phyloP scores from a whole-genome alignment of 1,140 invertebrate genomes.

The Zeugodacus cucurbitae region DNA sequence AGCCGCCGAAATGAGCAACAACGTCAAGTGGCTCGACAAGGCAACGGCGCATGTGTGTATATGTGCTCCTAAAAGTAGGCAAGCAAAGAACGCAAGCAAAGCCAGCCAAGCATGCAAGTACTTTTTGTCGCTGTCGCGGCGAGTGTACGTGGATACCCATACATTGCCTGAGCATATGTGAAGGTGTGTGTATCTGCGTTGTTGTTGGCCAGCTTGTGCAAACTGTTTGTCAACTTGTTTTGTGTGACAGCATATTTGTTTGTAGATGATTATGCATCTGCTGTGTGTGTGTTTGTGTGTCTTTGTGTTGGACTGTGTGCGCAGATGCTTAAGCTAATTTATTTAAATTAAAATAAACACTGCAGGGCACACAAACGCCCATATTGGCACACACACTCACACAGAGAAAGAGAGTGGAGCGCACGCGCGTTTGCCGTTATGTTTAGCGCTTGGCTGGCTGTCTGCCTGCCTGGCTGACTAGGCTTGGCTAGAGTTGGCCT shows the following conservation, averaged over 20 bases:
- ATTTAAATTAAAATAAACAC: constrained; percentile 66
- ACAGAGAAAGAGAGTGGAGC: background rate
- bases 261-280: background rate
- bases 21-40: background rate
- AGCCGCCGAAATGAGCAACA: background rate
- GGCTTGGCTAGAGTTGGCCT: background rate
- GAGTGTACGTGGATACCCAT: background rate
- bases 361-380: constrained; percentile 44
- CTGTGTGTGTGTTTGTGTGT: background rate
- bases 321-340: constrained; percentile 61
- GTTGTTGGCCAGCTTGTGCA: background rate
- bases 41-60: background rate
- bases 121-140: background rate
- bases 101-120: background rate
- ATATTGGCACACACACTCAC: background rate
- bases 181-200: background rate
- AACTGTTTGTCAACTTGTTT: background rate
- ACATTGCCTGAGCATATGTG: background rate
- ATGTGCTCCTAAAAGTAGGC: background rate
- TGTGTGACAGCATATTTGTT: background rate
- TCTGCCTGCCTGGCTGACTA: too few relatives aligned
- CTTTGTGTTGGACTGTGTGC: background rate
- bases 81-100: background rate
- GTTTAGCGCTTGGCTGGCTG: too few relatives aligned
- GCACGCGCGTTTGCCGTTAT: background rate